A percentile compares a stretch with the other conserved stretches of the same genome.
Evolutionary conservation across 2,797 vertebrate genomes (phyloP).

Genomic region (Tolypeutes matacus): DNA sequence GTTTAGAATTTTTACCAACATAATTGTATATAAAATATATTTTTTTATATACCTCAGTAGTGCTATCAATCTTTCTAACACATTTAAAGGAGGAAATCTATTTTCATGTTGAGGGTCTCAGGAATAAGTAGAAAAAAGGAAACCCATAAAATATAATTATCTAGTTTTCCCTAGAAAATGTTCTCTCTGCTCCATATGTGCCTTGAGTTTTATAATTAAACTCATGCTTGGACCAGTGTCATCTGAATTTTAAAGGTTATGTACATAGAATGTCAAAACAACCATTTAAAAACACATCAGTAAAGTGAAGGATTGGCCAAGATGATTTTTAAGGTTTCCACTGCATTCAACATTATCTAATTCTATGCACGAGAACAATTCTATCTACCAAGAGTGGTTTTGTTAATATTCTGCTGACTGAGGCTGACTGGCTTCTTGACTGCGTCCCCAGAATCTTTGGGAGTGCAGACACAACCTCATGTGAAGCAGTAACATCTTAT

Average conservation of each 20-base stretch:
- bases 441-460: slow-evolving; percentile 13
- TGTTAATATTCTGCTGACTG: slow-evolving; percentile 40
- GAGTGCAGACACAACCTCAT: neutral
- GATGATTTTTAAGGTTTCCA: slow-evolving; percentile 52
- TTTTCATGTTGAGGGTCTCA: slow-evolving; percentile 64
- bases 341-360: slow-evolving; percentile 51
- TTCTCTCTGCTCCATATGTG: slow-evolving; percentile 72
- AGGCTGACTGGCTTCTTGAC: slow-evolving; percentile 50
- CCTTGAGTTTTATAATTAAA: slow-evolving; percentile 80
- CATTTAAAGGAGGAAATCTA: slow-evolving; percentile 67
- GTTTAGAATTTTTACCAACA: slow-evolving; percentile 85
- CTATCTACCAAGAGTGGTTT: neutral
- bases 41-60: slow-evolving; percentile 58
- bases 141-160: slow-evolving; percentile 73
- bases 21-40: slow-evolving; percentile 84
- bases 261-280: slow-evolving; percentile 76
- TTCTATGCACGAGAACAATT: slow-evolving; percentile 34
- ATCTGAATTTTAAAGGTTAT: slow-evolving; percentile 81
- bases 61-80: slow-evolving; percentile 68
- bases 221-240: slow-evolving; percentile 74
- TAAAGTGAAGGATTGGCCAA: slow-evolving; percentile 67
- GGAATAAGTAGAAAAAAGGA: slow-evolving; percentile 39
- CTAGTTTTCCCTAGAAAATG: slow-evolving; percentile 79
- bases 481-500: neutral
- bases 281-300: slow-evolving; percentile 77